Base-by-base conservation (phyloP, 2,888 invertebrate species). In the Drosophila mayaguana region DNA sequence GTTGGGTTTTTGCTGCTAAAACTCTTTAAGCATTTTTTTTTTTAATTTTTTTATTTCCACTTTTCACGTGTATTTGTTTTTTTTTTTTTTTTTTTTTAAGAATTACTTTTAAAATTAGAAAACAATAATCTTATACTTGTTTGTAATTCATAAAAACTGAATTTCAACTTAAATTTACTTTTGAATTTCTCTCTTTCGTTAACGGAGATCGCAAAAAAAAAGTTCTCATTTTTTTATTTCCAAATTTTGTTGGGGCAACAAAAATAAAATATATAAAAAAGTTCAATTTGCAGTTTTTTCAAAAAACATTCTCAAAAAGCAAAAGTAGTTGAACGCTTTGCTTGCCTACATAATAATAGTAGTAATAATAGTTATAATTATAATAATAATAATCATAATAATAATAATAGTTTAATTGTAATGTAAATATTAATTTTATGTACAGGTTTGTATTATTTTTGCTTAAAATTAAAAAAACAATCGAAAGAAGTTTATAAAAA, bases 391-490 rank as follows among this genome's bases (percentile, higher is more conserved):
- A 71, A 68, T n/a, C n/a, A n/a, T 73, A 42, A 42, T 61, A 69
- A 68, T 75, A 64, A 75, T 22, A 62, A 66, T 74, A 81, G 62
- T 74, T 69, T 38, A 56, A 70, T 54, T 82, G 66, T 71, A 79
- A 36, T 59, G 42, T 66, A 75, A 71, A 55, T 55, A 48, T 68
- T 68, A 22, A 22, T 22, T 45, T 6, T 22, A 89, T 90, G 51
- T 90, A 89, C 90, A 87, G 81, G 64, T 77, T 56, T 22, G 12
- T 43, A 12, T 20, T 12, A 11, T 6, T 1, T 46, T 48, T n/a
- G 70, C 84, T 88, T 89, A 86, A 70, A 89, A 81, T 74, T 75
- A 83, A 85, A 79, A 89, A 78, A 89, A 88, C 83, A 81, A 81
- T 72, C 54, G 50, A 40, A 54, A 80, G 63, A 68, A 34, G 62